Evolutionary conservation across 1,140 invertebrate species (phyloP), one percentile per base, ranked within the genome.

Genomic region (Ooceraea biroi): DNA sequence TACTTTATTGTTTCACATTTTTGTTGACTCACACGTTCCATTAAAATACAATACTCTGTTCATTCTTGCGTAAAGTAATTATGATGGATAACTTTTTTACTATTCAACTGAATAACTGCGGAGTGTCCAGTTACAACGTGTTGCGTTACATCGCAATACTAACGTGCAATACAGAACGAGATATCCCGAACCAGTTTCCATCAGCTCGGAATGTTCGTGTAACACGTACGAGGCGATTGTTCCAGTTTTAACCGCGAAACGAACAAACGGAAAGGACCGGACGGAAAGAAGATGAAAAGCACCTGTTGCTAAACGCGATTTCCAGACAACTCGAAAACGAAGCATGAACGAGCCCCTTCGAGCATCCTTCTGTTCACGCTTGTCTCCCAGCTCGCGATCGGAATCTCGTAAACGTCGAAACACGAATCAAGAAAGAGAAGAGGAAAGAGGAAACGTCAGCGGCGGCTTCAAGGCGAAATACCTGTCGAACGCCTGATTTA

Each of bases 221-320:
- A 78, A n/a, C n/a, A 69, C 48, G 22, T 71, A 69, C 22, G 22
- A 41, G 25, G n/a, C 44, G 58, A 71, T 80, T 80, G 65, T 46
- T 80, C 36, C 65, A 58, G 36, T 80, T 80, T 71, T 44, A 69
- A 22, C 76, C 10, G 50, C 50, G 50, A 69, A 69, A 55, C 19
- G 76, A 55, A 69, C 76, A 68, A 78, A 44, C 50, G 58, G 50
- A 44, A 57, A 71, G 52, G 11, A 80, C 65, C 65, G 25, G 22
- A 27, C 30, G 71, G 41, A 74, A 58, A 36, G 71, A 27, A 73
- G 80, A 83, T 60, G 82, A 61, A 57, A 76, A 48, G 72, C 82
- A 83, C 82, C 82, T 83, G 82, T 83, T 83, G 82, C 82, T 83
- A 83, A 66, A 83, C 72, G 58, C 71, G 48, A 46, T 44, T 73